Percentiles rank a stretch among this genome's conserved stretches.
Conservation (phyloP, 2,113 vertebrate species). For the Canis aureus region DNA sequence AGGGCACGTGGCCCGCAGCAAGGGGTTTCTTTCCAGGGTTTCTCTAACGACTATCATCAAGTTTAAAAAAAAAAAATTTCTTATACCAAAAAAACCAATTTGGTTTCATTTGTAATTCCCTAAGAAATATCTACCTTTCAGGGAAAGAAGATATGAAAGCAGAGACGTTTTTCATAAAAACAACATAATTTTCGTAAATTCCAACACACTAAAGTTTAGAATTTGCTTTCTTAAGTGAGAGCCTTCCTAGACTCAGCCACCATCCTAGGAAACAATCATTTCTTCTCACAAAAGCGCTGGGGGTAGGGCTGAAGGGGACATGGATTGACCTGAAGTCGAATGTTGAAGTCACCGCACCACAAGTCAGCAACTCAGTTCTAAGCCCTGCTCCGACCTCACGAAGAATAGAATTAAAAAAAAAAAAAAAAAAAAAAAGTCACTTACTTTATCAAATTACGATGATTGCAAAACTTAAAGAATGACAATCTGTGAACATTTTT, state of each 20-base stretch:
- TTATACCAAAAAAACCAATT: neutral
- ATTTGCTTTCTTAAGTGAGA: neutral
- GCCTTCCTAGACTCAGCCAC: neutral
- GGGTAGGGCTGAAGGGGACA: neutral
- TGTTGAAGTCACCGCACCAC: neutral
- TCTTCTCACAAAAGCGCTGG: neutral
- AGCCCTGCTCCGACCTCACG: neutral
- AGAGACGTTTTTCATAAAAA: neutral
- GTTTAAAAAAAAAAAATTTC: neutral
- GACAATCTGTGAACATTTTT: neutral
- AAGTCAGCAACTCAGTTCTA: neutral
- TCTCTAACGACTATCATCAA: neutral
- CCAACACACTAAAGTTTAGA: neutral
- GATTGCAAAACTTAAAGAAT: slow-evolving; percentile 41
- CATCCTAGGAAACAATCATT: neutral
- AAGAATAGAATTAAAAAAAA: neutral
- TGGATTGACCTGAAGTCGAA: neutral
- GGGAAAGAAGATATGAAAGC: neutral
- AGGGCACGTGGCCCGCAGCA: too few relatives aligned
- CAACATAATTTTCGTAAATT: neutral
- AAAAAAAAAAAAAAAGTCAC: neutral
- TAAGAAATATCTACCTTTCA: neutral
- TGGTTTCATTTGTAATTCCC: neutral
- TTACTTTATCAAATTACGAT: slow-evolving; percentile 4
- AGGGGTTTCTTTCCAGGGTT: neutral